phyloP scores from a whole-genome alignment of 2,888 invertebrate genomes.

The Tanytarsus gracilentus region DNA sequence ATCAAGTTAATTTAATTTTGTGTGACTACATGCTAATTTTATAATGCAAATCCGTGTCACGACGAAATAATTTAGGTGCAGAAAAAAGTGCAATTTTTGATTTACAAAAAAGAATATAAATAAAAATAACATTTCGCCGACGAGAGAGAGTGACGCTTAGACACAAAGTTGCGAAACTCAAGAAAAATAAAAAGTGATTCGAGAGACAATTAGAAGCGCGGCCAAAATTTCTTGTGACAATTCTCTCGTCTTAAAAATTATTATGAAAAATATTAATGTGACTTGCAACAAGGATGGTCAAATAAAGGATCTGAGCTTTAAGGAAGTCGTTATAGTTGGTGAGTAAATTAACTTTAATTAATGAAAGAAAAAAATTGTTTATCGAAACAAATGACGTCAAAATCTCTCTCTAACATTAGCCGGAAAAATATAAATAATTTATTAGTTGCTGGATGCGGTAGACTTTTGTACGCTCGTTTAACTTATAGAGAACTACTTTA shows the following conservation, averaged over 20 bases:
- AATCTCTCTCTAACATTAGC: too few relatives aligned
- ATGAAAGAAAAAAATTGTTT: too few relatives aligned
- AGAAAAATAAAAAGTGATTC: neutral
- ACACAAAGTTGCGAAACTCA: slow-evolving; percentile 26
- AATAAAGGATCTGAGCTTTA: slow-evolving; percentile 22
- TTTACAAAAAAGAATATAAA: neutral
- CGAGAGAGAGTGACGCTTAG: too few relatives aligned
- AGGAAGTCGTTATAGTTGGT: slow-evolving; percentile 25
- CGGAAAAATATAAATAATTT: too few relatives aligned
- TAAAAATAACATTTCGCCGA: neutral
- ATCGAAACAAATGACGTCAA: too few relatives aligned
- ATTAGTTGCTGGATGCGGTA: too few relatives aligned
- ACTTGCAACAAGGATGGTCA: neutral
- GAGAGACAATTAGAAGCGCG: slow-evolving; percentile 2
- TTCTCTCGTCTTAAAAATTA: neutral
- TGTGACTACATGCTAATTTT: too few relatives aligned
- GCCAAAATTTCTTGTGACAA: slow-evolving; percentile 6
- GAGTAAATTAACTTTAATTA: neutral
- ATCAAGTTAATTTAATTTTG: too few relatives aligned
- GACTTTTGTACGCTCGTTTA: too few relatives aligned
- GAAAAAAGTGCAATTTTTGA: slow-evolving; percentile 13
- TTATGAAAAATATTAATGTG: slow-evolving; percentile 24
- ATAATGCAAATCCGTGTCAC: too few relatives aligned
- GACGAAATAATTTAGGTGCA: too few relatives aligned
- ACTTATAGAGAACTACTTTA: too few relatives aligned